Evolutionary conservation across 2,113 vertebrate species (phyloP).

Genomic region (Albula glossodonta): DNA sequence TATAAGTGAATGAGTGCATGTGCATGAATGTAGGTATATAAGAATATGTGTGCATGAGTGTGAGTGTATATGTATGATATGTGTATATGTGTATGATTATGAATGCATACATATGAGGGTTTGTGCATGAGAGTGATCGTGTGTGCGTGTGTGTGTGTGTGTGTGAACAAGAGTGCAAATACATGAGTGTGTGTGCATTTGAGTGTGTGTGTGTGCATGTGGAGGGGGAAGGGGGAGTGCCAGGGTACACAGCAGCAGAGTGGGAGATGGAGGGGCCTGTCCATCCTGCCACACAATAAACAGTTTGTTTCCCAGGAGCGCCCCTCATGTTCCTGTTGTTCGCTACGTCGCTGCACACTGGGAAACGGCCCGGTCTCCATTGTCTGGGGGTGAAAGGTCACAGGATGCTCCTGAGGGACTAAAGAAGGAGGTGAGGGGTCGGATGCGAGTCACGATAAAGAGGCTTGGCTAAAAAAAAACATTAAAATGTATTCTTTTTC

Average conservation of each 20-base stretch:
- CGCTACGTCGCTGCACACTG: slow-evolving; percentile 72
- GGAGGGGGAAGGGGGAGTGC: slow-evolving; percentile 47
- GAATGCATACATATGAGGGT: background rate
- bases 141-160: slow-evolving; percentile 27
- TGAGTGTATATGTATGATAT: background rate
- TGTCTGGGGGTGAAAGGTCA: slow-evolving; percentile 74
- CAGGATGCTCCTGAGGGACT: slow-evolving; percentile 76
- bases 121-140: background rate
- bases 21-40: background rate
- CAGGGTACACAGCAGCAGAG: slow-evolving; percentile 34
- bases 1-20: background rate
- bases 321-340: slow-evolving; percentile 80
- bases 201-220: background rate
- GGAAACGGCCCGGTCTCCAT: slow-evolving; percentile 77
- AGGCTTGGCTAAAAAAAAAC: slow-evolving; percentile 52
- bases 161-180: slow-evolving; percentile 44
- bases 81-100: slow-evolving; percentile 23
- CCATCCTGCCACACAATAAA: slow-evolving; percentile 79
- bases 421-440: slow-evolving; percentile 76
- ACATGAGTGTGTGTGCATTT: slow-evolving; percentile 32
- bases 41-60: background rate
- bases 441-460: slow-evolving; percentile 69
- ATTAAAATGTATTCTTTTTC: slow-evolving; percentile 58
- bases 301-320: slow-evolving; percentile 81
- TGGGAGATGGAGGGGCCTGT: slow-evolving; percentile 47